phyloP scores from a whole-genome alignment of 2,113 vertebrate species.

The Eudyptes chrysolophus region DNA sequence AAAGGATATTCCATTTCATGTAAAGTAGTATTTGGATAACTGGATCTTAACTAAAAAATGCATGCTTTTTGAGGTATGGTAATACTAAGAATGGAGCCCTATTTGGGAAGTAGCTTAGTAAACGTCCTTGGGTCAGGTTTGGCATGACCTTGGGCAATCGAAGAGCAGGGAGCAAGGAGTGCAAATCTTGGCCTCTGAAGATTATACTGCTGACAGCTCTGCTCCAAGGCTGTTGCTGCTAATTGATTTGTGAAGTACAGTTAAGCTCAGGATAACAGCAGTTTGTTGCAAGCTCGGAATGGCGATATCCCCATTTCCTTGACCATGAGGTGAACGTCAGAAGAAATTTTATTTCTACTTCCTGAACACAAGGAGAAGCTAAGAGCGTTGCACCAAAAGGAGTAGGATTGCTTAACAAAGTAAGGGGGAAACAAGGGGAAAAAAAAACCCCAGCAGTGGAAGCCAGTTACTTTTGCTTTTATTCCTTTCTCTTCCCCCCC shows the following conservation, averaged over 20 bases:
- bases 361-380: not conserved
- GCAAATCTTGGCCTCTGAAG: not conserved
- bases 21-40: not conserved
- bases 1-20: not conserved
- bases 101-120: not conserved
- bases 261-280: not conserved
- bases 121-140: not conserved
- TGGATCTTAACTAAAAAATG: not conserved
- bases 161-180: not conserved
- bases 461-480: too few species aligned
- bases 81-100: not conserved
- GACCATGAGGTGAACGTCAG: not conserved
- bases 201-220: not conserved
- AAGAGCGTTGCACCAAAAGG: not conserved
- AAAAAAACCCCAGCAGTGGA: not conserved
- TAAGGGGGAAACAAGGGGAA: not conserved
- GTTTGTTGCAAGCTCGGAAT: not conserved
- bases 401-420: not conserved
- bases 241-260: not conserved
- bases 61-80: not conserved
- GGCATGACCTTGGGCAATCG: not conserved
- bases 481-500: not conserved
- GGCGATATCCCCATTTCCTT: not conserved
- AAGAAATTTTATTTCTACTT: not conserved
- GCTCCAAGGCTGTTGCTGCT: not conserved